Percentiles rank a stretch among this genome's conserved stretches.
phyloP scores from a whole-genome alignment of 2,797 vertebrate genomes.

The Tadarida brasiliensis region DNA sequence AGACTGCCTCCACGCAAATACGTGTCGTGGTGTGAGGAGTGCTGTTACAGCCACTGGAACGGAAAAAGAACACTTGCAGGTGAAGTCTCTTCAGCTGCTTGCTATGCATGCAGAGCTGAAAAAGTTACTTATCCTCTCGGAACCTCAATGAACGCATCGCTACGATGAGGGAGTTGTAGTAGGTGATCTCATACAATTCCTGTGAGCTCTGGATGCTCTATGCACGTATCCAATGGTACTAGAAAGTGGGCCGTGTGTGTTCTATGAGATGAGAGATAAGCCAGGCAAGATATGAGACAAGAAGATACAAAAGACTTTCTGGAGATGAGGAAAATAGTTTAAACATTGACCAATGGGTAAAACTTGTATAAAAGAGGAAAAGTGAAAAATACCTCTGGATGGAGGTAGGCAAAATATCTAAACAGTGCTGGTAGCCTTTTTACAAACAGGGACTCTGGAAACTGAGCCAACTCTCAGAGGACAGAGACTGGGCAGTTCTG shows the following conservation, averaged over 20 bases:
- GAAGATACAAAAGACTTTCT: neutral
- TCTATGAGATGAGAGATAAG: neutral
- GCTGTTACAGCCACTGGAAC: neutral
- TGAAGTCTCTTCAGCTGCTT: neutral
- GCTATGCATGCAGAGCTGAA: neutral
- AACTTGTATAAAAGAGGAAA: neutral
- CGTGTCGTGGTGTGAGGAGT: accelerated
- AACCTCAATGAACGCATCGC: neutral
- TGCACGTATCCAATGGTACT: neutral
- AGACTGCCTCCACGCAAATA: neutral
- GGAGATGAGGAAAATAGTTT: neutral
- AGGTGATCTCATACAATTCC: neutral
- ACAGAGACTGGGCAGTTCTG: neutral
- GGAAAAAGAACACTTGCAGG: neutral
- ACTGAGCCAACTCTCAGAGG: neutral
- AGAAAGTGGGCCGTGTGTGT: neutral
- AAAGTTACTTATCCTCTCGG: neutral
- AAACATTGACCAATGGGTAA: neutral
- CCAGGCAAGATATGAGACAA: neutral
- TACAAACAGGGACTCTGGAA: neutral
- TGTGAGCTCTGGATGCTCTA: neutral
- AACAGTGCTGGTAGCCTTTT: neutral
- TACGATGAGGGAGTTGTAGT: neutral
- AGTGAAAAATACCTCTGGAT: neutral
- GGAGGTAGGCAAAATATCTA: neutral